These are phyloP conservation scores for Lasioglossum calceatum DNA, from an alignment of 2,888 invertebrate species.

Conservation along the genomic window DNA sequence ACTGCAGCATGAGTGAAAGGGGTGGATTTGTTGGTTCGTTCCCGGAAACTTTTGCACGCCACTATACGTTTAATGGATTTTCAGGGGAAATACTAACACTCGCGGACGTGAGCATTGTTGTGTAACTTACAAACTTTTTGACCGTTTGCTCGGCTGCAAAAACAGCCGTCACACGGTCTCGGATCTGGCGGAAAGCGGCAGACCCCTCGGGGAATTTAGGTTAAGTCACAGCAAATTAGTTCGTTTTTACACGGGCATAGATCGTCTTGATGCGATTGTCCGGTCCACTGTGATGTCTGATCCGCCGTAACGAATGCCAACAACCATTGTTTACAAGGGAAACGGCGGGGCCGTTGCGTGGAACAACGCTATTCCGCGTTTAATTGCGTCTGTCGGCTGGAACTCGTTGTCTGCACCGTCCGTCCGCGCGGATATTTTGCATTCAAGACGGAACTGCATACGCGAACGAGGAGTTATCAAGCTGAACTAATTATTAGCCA, in stretches of 20 bases:
- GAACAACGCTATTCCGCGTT: constrained; percentile 7
- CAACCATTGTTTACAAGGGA: constrained; percentile 11
- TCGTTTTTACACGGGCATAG: background rate
- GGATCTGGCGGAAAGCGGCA: background rate
- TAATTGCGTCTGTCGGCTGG: constrained; percentile 17
- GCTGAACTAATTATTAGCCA: background rate
- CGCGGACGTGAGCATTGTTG: background rate
- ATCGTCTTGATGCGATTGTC: constrained; percentile 18
- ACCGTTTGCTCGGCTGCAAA: background rate
- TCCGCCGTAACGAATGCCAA: constrained; percentile 11
- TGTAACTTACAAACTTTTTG: background rate
- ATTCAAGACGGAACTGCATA: background rate
- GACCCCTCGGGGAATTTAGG: background rate
- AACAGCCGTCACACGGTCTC: background rate
- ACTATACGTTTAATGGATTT: background rate
- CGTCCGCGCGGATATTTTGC: background rate
- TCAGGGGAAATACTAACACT: background rate
- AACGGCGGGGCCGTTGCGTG: constrained; percentile 11
- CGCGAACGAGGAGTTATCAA: background rate
- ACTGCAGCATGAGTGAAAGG: background rate
- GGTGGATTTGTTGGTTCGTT: background rate
- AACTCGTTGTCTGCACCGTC: background rate
- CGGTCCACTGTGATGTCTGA: constrained; percentile 14
- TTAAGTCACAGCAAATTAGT: constrained; percentile 11
- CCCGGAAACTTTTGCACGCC: background rate